Percentiles rank a stretch among this genome's conserved stretches.
Evolutionary conservation across 2,797 vertebrate genomes (phyloP).

Genomic region (Acomys russatus): DNA sequence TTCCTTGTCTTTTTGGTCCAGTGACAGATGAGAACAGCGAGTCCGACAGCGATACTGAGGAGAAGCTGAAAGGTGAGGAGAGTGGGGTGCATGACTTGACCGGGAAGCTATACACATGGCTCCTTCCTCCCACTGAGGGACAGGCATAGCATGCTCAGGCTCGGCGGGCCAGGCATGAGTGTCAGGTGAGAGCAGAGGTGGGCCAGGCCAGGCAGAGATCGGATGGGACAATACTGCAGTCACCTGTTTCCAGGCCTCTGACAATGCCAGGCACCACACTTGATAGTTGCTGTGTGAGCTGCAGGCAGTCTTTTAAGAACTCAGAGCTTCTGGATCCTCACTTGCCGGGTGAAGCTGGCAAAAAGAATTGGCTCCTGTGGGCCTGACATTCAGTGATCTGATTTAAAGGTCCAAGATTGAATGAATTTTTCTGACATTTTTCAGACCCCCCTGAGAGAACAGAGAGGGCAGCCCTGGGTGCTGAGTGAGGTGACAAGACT

Average conservation of each 20-base stretch:
- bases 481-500: background rate
- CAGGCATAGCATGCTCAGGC: fast-evolving
- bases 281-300: background rate
- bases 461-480: background rate
- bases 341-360: background rate
- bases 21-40: constrained; percentile 99
- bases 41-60: constrained; percentile 98
- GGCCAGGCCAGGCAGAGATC: background rate
- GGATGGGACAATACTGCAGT: too few relatives aligned
- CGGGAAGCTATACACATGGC: background rate
- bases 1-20: constrained; percentile 70
- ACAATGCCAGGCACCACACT: background rate
- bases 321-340: background rate
- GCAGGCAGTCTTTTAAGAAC: background rate
- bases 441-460: background rate
- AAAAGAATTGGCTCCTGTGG: background rate
- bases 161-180: fast-evolving
- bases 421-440: background rate
- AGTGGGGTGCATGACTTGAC: fast-evolving
- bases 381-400: background rate
- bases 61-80: constrained; percentile 95
- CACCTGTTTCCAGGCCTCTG: background rate
- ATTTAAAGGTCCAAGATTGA: background rate
- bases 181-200: background rate
- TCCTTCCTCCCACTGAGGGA: background rate